Evolutionary conservation across 2,888 invertebrate genomes (phyloP), one percentile per base, ranked within the genome.

Genomic region (Aporophyla nigra): DNA sequence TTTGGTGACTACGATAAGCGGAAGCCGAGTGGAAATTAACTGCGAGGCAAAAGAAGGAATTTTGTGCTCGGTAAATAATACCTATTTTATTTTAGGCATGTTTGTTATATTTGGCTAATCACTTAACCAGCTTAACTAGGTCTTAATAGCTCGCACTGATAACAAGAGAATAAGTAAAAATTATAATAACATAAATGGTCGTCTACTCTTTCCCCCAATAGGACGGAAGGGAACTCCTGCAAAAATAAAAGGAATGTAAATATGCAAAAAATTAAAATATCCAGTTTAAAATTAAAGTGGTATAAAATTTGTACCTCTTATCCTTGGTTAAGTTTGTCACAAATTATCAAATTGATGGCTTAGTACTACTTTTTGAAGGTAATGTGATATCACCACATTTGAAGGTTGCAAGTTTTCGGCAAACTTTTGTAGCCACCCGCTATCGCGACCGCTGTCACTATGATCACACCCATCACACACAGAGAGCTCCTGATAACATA

Each of bases 401-500:
- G 24, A 5, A 56, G 56, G 6, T 56, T 24, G 10, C 10, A 33
- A 33, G 2, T 33, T 33, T 33, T 33, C 33, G 33, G 10, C 43
- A 1, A 14, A 24, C 16, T 14, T 24, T 7, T 27, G 56, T 27
- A 7, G 16, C 56, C 7, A 56, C 54, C 5, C 58, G 19, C 58
- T 61, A 3, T 67, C 70, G 58, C 71, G 5, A 46, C n/a, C 61
- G 24, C 40, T 40, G 0, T 1, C 14, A 62, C 78, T 27, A 0
- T 56, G n/a, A 1, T 9, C 49, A 0, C 62, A 53, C 49, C 69
- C 56, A 12, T 14, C 1, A 68, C 40, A 40, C 54, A 33, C 67
- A 75, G 59, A 71, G 78, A 75, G 56, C 61, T 72, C 53, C 84
- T 87, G 67, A 87, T 88, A 83, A 84, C 79, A 69, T 80, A 83